Conservation (phyloP, 2,113 vertebrate genomes). For the Poicephalus gulielmi region DNA sequence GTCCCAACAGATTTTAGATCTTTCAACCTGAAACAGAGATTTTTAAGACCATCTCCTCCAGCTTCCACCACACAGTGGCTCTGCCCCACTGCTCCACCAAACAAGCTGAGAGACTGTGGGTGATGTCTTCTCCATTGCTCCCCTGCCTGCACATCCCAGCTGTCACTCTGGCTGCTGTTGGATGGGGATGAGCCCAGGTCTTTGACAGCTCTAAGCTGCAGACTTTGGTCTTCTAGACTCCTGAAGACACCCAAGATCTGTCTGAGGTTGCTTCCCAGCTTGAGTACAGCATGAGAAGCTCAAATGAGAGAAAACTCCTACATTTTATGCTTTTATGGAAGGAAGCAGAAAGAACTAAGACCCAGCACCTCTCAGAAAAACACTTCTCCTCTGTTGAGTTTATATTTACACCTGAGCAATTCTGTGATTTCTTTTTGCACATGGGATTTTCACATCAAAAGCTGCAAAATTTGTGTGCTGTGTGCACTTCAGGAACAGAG, state of each 20-base stretch:
- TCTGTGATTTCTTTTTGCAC: not conserved
- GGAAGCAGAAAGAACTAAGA: not conserved
- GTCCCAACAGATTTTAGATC: not conserved
- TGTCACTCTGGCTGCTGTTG: not conserved
- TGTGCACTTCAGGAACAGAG: not conserved
- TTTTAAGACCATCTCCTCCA: not conserved
- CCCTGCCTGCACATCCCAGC: not conserved
- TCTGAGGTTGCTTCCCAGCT: not conserved
- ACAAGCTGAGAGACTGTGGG: not conserved
- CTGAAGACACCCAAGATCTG: not conserved
- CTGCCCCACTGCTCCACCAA: not conserved
- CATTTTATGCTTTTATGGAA: not conserved
- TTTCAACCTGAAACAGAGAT: not conserved
- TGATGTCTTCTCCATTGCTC: not conserved
- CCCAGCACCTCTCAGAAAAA: not conserved
- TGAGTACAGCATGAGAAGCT: fast-evolving
- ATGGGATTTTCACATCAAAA: not conserved
- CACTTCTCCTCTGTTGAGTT: not conserved
- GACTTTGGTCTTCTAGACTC: not conserved
- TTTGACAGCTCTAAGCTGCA: not conserved
- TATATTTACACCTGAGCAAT: not conserved
- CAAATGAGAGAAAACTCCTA: not conserved
- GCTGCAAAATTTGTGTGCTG: not conserved
- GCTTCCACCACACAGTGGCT: not conserved
- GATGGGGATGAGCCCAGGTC: not conserved